Evolutionary conservation across 2,113 vertebrate species (phyloP), one percentile per base, ranked within the genome.

Genomic region (Pygoscelis antarcticus): DNA sequence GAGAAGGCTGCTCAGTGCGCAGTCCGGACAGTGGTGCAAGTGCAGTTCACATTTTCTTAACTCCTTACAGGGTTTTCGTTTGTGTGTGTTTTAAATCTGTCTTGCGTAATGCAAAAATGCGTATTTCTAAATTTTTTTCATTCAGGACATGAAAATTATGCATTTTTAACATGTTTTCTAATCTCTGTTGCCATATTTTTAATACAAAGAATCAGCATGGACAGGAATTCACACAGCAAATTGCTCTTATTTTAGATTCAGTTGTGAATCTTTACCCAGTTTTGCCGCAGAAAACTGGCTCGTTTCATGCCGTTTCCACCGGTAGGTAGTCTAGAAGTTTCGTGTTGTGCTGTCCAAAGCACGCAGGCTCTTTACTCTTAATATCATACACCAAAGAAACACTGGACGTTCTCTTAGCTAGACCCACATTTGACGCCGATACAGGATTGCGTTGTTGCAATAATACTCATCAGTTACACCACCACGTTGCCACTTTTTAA

Each of bases 301-400:
- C 5, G n/a, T 87, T 87, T 84, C 82, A 11, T 58, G 84, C 97
- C 84, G 87, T 93, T 89, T 74, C 38, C 93, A 54, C 54, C 17
- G 7, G 40, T 68, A 19, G 90, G 78, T 70, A 14, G 32, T 77
- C 13, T 66, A 26, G 40, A 94, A 82, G 96, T 91, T 71, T 20
- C 6, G 3, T 42, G 66, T 64, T 22, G 89, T 94, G 94, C 97
- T 95, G 65, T 6, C 58, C 74, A 26, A 70, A 87, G 94, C 93
- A 80, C 92, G 8, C 89, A 21, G 83, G 93, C 86, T 89, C 89
- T 94, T 91, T 93, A 18, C 80, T 95, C 79, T 91, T 36, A 29
- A 76, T 88, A 62, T 38, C 97, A 89, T 19, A 97, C 96, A 97
- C 98, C 98, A 98, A 98, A 98, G 98, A 98, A 97, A 94, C 91